Evolutionary conservation across 2,888 invertebrate genomes (phyloP), one percentile per base, ranked within the genome.

Genomic region (Isotomurus palustris): DNA sequence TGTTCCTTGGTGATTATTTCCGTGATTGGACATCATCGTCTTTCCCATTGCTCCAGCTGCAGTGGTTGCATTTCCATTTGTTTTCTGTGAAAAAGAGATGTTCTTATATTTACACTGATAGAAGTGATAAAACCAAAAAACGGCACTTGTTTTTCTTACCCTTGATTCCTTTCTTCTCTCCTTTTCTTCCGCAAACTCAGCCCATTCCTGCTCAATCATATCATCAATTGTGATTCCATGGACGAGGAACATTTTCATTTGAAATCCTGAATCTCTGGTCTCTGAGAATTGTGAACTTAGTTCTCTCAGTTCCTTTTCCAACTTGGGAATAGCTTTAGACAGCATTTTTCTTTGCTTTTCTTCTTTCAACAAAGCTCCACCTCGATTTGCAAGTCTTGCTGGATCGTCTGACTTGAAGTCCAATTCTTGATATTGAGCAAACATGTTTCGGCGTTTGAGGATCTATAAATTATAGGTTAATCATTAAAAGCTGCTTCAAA

Each of bases 271-370:
- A 0, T 81, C 80, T 29, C 80, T 78, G 6, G 74, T 75, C 2
- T 75, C 71, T 72, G 84, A 82, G 67, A 81, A 85, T 1, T 79
- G 76, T 0, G 75, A 72, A 3, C 82, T 81, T 50, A 85, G 68
- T 0, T 79, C 77, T 1, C 76, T 76, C 0, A 89, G 77, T 71
- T 84, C 81, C 0, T 79, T 80, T 74, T 88, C 88, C 38, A 88
- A 82, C 76, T 85, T 84, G 0, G 89, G 88, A 49, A 90, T 62
- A 66, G 73, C 78, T 69, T 78, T 85, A 32, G 82, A 80, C 10
- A 91, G 81, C 8, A 81, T 79, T 73, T 89, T 92, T n/a, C 92
- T 78, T 71, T 90, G 88, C 70, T 86, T 89, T 74, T 94, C 93
- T 73, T 93, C 93, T 51, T 83, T 82, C 1, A 94, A 76, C 5